Evolutionary conservation across 2,113 vertebrate genomes (phyloP).

Genomic region (Chloebia gouldiae): DNA sequence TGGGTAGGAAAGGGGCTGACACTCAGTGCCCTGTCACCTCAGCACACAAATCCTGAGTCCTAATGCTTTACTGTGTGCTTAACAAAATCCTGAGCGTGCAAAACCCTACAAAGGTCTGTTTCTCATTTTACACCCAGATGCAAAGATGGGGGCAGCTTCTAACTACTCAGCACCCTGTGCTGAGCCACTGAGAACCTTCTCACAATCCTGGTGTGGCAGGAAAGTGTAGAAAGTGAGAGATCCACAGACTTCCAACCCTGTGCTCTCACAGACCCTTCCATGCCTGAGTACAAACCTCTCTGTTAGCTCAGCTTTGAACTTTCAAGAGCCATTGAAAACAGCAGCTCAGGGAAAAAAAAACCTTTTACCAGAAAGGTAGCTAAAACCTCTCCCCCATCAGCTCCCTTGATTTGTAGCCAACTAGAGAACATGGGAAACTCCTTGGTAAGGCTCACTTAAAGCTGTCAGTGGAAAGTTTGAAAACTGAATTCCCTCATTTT

Average conservation of each 20-base stretch:
- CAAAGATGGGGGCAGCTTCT: not conserved
- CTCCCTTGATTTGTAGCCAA: not conserved
- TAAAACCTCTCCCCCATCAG: not conserved
- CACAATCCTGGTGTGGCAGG: not conserved
- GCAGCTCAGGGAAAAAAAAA: not conserved
- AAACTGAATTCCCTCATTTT: conserved; percentile 14
- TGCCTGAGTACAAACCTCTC: not conserved
- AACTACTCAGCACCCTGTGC: not conserved
- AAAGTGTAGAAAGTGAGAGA: not conserved
- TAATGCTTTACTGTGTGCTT: not conserved
- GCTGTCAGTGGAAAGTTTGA: conserved; percentile 27
- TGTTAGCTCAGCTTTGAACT: not conserved
- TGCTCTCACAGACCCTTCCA: not conserved
- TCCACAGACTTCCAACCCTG: not conserved
- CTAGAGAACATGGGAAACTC: conserved; percentile 14
- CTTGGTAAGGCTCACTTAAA: conserved; percentile 19
- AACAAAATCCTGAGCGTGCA: not conserved
- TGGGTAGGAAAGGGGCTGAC: not conserved
- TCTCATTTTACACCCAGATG: not conserved
- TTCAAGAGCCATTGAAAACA: not conserved
- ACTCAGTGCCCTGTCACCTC: not conserved
- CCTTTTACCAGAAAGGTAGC: not conserved
- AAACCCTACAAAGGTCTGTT: not conserved
- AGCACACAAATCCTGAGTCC: not conserved
- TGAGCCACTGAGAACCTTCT: not conserved